Evolutionary conservation across 2,888 invertebrate genomes (phyloP), one percentile per base, ranked within the genome.

Genomic region (Cryptocephalus primarius): DNA sequence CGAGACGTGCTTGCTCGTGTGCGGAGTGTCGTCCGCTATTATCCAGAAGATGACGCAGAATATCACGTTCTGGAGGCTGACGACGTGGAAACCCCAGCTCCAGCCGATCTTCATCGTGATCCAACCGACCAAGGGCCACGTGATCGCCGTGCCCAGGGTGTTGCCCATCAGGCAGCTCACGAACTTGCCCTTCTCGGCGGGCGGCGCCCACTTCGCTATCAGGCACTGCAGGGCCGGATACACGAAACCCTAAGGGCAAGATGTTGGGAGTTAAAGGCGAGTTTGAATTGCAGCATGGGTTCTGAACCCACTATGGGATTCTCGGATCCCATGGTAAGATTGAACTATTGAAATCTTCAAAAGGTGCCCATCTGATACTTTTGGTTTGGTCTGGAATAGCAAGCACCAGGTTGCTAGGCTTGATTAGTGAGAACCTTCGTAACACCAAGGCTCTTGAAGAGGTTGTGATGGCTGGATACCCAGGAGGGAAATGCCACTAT

Each of bases 141-240:
- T 80, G 1, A 83, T 68, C 1, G 83, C 79, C 0, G 84, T 84
- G 2, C 82, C 85, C 45, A 85, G 73, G 0, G 83, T 83, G 6
- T 85, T 85, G 9, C 85, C 85, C 75, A 84, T 79, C 58, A 85
- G 71, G 1, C 83, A 78, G 56, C 82, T 80, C 1, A 85, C 73
- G 60, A 85, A 85, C 60, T 83, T 81, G 8, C 83, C 80, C 62
- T 81, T 83, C 62, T 85, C 85, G n/a, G 77, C 74, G 1, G 85
- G 83, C 1, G 85, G 85, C 0, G 83, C 75, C 85, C 85, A 85
- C 58, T 78, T 75, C 0, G 85, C 82, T 4, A 85, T 78, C 48
- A 85, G 61, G 4, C 75, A 76, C 54, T 83, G 82, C 9, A 79
- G 70, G 4, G 80, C 73, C 2, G 83, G 83, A 63, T 82, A 83